Evolutionary conservation across 2,888 invertebrate species (phyloP), one percentile per base, ranked within the genome.

Genomic region (Rutpela maculata): DNA sequence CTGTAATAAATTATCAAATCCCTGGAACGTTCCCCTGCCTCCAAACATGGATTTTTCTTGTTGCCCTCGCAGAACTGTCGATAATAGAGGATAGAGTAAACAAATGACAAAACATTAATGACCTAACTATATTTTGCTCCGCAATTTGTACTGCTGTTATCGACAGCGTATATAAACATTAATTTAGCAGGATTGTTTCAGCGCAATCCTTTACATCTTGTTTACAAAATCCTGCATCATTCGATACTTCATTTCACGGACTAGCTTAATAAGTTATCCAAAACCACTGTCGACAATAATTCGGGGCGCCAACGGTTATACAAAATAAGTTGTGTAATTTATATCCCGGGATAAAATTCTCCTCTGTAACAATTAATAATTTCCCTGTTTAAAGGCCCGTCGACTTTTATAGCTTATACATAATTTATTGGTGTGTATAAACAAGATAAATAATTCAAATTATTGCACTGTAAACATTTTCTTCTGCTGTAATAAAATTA

Each of bases 401-500:
- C 72, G 72, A 72, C 63, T 72, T 72, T 72, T 72, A 63, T 72
- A 72, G 72, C 63, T 72, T 72, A 62, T 56, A 55, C 55, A 19
- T 62, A 63, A 72, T 63, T 72, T 72, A 72, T 72, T 19, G 35
- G 50, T 19, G 50, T 38, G 19, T 22, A 18, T 55, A 72, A 72
- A 63, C 63, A 72, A 72, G 72, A 63, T 72, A 72, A 72, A 62
- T 72, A 72, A 72, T 70, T 70, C 60, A 43, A 70, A 70, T 60
- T 60, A 60, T 70, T 22, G 70, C 60, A 12, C 43, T 19, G 65
- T 18, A 22, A 60, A 60, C 60, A 67, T 67, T 67, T 67, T 67
- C 55, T 67, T 22, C 67, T 55, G 67, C 43, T 67, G 67, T 55
- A 67, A n/a, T 66, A 31, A 43, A 66, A 66, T 22, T 17, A 67